These are phyloP conservation scores for Pandion haliaetus DNA, from an alignment of 2,113 vertebrate genomes.

Conservation along the genomic window DNA sequence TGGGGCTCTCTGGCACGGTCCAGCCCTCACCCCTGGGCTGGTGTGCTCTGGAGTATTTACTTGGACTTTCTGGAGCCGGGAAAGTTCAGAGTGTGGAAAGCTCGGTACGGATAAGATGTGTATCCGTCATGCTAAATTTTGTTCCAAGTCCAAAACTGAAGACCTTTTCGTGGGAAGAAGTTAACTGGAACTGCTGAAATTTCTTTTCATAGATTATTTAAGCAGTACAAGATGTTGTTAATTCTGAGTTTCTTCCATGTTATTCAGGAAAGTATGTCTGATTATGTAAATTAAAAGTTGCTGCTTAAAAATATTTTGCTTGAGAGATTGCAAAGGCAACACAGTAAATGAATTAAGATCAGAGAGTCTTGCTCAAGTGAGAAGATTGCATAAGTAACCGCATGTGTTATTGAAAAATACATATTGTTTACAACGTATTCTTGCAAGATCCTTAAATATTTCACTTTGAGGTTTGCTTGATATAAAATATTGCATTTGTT, in stretches of 20 bases:
- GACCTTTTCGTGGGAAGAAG: slow-evolving; percentile 51
- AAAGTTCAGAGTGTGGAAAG: background rate
- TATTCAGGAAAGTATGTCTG: slow-evolving; percentile 64
- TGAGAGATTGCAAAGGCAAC: slow-evolving; percentile 54
- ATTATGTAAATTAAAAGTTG: slow-evolving; percentile 73
- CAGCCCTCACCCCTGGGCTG: background rate
- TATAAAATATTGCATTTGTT: slow-evolving; percentile 51
- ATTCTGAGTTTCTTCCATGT: slow-evolving; percentile 46
- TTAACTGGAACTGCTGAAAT: slow-evolving; percentile 46
- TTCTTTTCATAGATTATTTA: slow-evolving; percentile 61
- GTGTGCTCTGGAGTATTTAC: background rate
- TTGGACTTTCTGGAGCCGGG: background rate
- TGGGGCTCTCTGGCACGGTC: background rate
- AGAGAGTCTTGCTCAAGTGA: slow-evolving; percentile 61
- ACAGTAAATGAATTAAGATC: slow-evolving; percentile 67
- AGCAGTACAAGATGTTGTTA: slow-evolving; percentile 46
- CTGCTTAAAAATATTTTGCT: slow-evolving; percentile 68
- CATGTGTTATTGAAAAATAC: slow-evolving; percentile 61
- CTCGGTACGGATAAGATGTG: fast-evolving
- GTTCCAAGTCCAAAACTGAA: background rate
- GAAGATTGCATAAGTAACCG: slow-evolving; percentile 59
- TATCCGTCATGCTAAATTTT: background rate
- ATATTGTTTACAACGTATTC: slow-evolving; percentile 64
- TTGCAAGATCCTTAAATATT: slow-evolving; percentile 70
- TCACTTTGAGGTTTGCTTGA: slow-evolving; percentile 66